Percentiles rank a stretch among this genome's conserved stretches.
These are phyloP conservation scores for Drosophila carrolli DNA, from an alignment of 1,140 invertebrate species.

Conservation along the genomic window DNA sequence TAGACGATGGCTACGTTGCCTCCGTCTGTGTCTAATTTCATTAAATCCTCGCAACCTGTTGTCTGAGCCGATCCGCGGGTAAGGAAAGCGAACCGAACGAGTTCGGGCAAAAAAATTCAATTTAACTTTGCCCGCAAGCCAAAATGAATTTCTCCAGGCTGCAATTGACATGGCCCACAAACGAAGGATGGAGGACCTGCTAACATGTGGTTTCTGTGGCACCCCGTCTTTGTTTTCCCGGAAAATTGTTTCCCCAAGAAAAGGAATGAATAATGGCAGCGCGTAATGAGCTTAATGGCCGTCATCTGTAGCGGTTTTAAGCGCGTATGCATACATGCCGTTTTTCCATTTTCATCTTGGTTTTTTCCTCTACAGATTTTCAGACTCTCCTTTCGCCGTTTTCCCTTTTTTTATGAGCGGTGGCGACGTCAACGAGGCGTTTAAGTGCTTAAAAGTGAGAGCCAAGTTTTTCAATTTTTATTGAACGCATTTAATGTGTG, in stretches of 20 bases:
- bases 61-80: constrained; percentile 34
- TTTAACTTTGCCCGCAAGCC: constrained; percentile 64
- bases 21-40: constrained; percentile 57
- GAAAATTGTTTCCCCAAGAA: constrained; percentile 28
- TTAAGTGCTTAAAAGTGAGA: constrained; percentile 63
- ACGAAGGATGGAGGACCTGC: constrained; percentile 5
- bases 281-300: constrained; percentile 42
- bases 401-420: constrained; percentile 32
- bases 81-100: constrained; percentile 44
- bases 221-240: constrained; percentile 14
- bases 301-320: constrained; percentile 38
- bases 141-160: constrained; percentile 51
- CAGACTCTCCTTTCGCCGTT: neutral
- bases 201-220: constrained; percentile 47
- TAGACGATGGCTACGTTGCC: constrained; percentile 11
- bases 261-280: constrained; percentile 56
- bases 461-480: constrained; percentile 68
- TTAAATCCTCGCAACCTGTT: constrained; percentile 74
- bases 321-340: constrained; percentile 24
- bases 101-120: constrained; percentile 65
- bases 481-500: constrained; percentile 63
- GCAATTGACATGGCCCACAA: constrained; percentile 53
- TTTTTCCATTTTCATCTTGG: constrained; percentile 33
- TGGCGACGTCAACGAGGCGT: constrained; percentile 52
- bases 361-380: constrained; percentile 2